Conservation (phyloP, 2,113 vertebrate genomes). For the Sciurus niger region DNA sequence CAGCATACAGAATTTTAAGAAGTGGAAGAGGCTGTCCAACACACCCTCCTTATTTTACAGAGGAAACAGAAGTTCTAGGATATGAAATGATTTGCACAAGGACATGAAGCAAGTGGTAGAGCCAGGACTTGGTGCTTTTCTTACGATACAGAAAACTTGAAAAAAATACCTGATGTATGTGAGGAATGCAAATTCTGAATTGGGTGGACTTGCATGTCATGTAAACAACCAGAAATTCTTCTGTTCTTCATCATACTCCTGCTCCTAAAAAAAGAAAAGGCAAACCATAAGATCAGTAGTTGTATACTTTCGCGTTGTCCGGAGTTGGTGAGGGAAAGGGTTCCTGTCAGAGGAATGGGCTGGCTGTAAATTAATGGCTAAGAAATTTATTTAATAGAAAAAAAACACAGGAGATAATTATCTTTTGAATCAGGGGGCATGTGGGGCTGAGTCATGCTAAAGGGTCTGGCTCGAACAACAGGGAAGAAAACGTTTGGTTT, state of each 20-base stretch:
- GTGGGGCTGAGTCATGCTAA: too few species aligned
- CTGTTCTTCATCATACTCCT: conserved; percentile 95
- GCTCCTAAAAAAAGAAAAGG: conserved; percentile 89
- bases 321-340: too few species aligned
- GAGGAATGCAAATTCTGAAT: conserved; percentile 87
- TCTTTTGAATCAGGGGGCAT: too few species aligned
- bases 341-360: too few species aligned
- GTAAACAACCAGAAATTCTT: conserved; percentile 95
- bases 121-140: not conserved
- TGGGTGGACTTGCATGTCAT: conserved; percentile 92
- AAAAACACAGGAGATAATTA: too few species aligned
- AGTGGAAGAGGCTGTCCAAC: not conserved
- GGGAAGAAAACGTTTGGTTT: too few species aligned
- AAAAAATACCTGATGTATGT: conserved; percentile 88
- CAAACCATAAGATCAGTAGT: not conserved
- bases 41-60: not conserved
- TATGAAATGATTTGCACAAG: not conserved
- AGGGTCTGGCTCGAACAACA: too few species aligned
- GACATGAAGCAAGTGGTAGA: not conserved
- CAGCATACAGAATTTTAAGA: not conserved
- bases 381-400: too few species aligned
- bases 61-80: not conserved
- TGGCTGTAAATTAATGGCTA: too few species aligned
- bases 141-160: not conserved
- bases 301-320: not conserved